phyloP scores from a whole-genome alignment of 2,113 vertebrate species.

The Neopipo cinnamomea region DNA sequence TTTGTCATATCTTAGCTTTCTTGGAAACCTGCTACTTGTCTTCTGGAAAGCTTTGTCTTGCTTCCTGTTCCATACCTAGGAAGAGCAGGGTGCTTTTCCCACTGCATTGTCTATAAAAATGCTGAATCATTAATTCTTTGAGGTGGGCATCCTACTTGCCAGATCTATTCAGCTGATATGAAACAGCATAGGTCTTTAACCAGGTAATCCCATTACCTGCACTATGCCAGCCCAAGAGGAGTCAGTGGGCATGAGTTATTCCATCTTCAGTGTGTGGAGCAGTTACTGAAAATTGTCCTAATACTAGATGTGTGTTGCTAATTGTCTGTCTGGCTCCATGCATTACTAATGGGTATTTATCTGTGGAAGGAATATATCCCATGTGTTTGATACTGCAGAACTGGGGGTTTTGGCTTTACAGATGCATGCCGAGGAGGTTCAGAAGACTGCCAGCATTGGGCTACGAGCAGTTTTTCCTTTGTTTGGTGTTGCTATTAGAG shows the following conservation, averaged over 20 bases:
- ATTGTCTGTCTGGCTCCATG: background rate
- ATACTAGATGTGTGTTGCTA: background rate
- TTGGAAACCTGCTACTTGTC: slow-evolving; percentile 8
- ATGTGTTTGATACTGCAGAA: background rate
- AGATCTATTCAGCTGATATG: background rate
- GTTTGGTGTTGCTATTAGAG: background rate
- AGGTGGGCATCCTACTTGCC: background rate
- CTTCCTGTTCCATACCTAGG: background rate
- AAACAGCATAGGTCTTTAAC: background rate
- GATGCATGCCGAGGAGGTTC: accelerated
- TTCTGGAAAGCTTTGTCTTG: background rate
- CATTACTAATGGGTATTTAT: background rate
- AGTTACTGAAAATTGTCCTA: background rate
- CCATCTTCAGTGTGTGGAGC: background rate
- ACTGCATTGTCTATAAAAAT: background rate
- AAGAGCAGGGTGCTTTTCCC: background rate
- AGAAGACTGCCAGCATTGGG: background rate
- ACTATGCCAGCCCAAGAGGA: background rate
- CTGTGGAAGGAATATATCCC: background rate
- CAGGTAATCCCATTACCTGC: background rate
- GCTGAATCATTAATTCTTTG: background rate
- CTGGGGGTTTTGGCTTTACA: background rate
- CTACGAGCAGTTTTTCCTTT: background rate
- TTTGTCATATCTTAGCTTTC: slow-evolving; percentile 34
- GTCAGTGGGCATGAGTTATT: background rate